Percentiles rank a stretch among this genome's conserved stretches.
Evolutionary conservation across 2,113 vertebrate species (phyloP).

Genomic region (Dermatemys mawii): DNA sequence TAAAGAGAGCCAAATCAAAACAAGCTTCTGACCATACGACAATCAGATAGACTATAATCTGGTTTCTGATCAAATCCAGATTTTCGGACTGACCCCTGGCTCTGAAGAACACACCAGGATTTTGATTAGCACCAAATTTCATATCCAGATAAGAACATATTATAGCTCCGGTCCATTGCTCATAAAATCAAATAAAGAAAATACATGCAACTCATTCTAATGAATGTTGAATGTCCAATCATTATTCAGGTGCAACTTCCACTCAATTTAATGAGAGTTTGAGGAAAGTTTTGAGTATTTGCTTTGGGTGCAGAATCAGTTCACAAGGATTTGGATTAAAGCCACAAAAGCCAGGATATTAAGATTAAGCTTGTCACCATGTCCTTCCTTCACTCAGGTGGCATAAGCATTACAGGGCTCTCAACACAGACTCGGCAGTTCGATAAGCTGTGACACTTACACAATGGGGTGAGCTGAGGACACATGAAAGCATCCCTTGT

Average conservation of each 20-base stretch:
- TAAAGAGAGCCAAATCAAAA: not conserved
- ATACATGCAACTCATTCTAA: not conserved
- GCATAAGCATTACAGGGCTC: not conserved
- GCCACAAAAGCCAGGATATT: not conserved
- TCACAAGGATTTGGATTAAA: not conserved
- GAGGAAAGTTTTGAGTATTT: not conserved
- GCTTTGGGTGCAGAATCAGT: not conserved
- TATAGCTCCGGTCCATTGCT: not conserved
- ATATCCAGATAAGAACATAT: not conserved
- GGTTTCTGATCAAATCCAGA: not conserved
- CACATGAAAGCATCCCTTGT: not conserved
- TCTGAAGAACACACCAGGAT: not conserved
- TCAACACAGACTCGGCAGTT: not conserved
- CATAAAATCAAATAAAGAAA: not conserved
- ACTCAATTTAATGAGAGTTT: not conserved
- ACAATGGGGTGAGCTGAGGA: constrained; percentile 2
- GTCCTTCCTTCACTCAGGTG: not conserved
- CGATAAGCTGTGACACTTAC: constrained; percentile 17
- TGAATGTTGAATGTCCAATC: not conserved
- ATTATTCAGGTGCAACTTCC: accelerated
- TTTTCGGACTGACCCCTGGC: not conserved
- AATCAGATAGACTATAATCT: not conserved
- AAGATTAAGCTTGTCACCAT: not conserved
- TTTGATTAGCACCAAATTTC: not conserved
- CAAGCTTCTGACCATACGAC: not conserved